Evolutionary conservation across 1,140 invertebrate genomes (phyloP).

Genomic region (Cataglyphis hispanica): DNA sequence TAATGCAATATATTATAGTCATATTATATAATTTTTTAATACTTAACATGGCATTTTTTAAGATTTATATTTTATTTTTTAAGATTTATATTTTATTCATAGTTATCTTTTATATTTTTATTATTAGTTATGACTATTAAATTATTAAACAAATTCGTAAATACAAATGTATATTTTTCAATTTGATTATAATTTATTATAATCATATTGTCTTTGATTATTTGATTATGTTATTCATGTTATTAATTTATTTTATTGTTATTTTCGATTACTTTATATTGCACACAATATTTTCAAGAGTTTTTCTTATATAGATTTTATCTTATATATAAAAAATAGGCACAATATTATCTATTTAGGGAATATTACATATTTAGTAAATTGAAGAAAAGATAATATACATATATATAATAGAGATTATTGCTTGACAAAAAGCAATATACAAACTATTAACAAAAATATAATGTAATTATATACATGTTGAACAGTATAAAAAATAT

Average conservation of each 20-base stretch:
- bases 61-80: neutral
- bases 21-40: constrained; percentile 6
- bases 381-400: constrained; percentile 4
- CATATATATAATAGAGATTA: neutral
- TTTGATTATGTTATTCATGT: neutral
- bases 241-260: constrained; percentile 24
- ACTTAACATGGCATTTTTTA: neutral
- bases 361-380: constrained; percentile 26
- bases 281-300: constrained; percentile 1
- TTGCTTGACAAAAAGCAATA: constrained; percentile 48
- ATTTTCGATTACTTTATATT: neutral
- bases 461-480: constrained; percentile 20
- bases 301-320: constrained; percentile 26
- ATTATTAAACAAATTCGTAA: constrained; percentile 21
- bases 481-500: constrained; percentile 18
- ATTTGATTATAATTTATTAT: constrained; percentile 30
- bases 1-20: constrained; percentile 17
- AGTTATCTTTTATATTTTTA: constrained; percentile 6
- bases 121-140: neutral
- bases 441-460: constrained; percentile 27
- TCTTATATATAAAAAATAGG: constrained; percentile 19
- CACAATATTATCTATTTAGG: constrained; percentile 18
- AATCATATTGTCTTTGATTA: neutral
- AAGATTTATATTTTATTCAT: neutral
- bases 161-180: constrained; percentile 31